Evolutionary conservation across 2,797 vertebrate species (phyloP).

Genomic region (Columba guinea): DNA sequence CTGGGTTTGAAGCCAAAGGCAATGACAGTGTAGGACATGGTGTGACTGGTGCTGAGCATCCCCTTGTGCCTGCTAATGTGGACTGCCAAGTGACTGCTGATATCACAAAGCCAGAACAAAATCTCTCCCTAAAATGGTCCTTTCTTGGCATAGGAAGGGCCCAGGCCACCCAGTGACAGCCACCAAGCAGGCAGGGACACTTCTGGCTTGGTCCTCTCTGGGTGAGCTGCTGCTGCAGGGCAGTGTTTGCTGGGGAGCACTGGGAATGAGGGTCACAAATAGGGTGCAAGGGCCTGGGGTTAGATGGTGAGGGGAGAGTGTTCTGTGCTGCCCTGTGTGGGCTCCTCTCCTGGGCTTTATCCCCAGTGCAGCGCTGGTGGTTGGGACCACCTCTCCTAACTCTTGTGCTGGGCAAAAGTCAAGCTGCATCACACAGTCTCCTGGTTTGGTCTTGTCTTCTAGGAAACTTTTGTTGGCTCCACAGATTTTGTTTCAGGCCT

Average conservation of each 20-base stretch:
- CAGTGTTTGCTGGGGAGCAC: not conserved
- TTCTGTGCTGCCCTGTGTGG: not conserved
- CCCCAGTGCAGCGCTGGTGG: not conserved
- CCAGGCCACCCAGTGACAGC: not conserved
- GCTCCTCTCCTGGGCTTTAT: not conserved
- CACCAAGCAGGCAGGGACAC: not conserved
- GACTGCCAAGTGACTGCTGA: not conserved
- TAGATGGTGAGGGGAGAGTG: no score
- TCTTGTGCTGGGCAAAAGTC: not conserved
- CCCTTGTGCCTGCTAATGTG: fast-evolving
- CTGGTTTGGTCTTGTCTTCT: not conserved
- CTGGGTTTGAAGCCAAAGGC: not conserved
- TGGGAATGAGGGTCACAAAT: not conserved
- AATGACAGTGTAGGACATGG: fast-evolving
- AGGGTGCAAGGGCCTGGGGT: not conserved
- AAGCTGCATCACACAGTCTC: not conserved
- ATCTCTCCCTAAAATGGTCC: not conserved
- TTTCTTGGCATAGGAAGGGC: not conserved
- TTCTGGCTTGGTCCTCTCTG: not conserved
- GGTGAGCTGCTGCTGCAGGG: not conserved
- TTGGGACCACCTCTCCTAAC: not conserved
- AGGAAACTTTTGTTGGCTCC: not conserved
- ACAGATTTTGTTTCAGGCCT: not conserved
- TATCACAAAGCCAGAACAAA: not conserved
- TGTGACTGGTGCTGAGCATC: fast-evolving